A percentile compares a stretch with the other conserved stretches of the same genome.
These are phyloP conservation scores for Drosophila pruinosa DNA, from an alignment of 1,140 invertebrate species.

Conservation along the genomic window DNA sequence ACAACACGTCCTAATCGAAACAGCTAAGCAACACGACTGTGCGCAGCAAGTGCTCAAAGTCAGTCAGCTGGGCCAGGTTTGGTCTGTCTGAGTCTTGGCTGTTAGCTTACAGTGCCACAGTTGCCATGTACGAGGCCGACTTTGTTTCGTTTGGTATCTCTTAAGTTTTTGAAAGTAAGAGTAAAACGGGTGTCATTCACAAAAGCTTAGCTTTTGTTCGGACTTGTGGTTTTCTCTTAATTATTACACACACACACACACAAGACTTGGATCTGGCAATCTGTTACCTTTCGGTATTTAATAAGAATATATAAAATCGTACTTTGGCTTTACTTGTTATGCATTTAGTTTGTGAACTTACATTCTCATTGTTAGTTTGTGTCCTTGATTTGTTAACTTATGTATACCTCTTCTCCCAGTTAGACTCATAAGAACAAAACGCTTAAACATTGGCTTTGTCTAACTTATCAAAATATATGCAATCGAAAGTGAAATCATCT, in stretches of 20 bases:
- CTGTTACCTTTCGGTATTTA: not conserved
- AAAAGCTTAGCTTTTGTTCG: slow-evolving; percentile 19
- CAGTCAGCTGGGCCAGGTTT: slow-evolving; percentile 51
- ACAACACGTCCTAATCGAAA: slow-evolving; percentile 66
- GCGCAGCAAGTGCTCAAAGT: slow-evolving; percentile 48
- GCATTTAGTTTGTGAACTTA: not conserved
- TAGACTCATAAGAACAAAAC: no score
- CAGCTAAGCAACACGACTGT: slow-evolving; percentile 70
- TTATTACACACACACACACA: not conserved
- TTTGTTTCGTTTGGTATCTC: slow-evolving; percentile 32
- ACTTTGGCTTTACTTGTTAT: no score
- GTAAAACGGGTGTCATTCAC: slow-evolving; percentile 43
- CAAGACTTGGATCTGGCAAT: not conserved
- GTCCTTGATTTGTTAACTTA: no score
- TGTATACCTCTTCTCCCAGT: no score
- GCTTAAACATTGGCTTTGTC: slow-evolving; percentile 20
- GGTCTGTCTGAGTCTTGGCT: slow-evolving; percentile 29
- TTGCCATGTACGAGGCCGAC: slow-evolving; percentile 5
- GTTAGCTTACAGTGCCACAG: slow-evolving; percentile 48
- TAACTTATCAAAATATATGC: slow-evolving; percentile 23
- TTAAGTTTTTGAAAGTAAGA: slow-evolving; percentile 79
- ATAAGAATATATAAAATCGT: no score
- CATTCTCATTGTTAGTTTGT: not conserved
- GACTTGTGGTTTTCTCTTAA: not conserved
- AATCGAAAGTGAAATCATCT: slow-evolving; percentile 58